A percentile compares a stretch with the other conserved stretches of the same genome.
Evolutionary conservation across 2,113 vertebrate genomes (phyloP).

Genomic region (Dunckerocampus dactyliophorus): DNA sequence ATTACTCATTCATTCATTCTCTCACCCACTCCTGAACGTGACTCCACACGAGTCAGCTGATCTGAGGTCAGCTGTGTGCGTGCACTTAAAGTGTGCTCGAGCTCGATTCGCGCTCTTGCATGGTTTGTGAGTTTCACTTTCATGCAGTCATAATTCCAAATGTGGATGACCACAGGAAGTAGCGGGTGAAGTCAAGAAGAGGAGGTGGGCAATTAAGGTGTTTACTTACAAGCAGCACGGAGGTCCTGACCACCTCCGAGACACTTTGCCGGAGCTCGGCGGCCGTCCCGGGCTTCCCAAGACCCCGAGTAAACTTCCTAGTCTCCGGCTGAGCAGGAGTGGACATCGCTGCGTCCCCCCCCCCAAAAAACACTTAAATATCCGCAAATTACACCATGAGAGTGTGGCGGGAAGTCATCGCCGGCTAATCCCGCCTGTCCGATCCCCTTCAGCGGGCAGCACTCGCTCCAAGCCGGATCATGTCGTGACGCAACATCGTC

Average conservation of each 20-base stretch:
- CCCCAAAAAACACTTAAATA: slow-evolving; percentile 19
- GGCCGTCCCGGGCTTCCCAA: slow-evolving; percentile 93
- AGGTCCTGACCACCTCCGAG: slow-evolving; percentile 91
- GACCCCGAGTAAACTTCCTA: slow-evolving; percentile 88
- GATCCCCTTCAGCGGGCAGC: slow-evolving; percentile 30
- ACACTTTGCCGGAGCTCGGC: slow-evolving; percentile 94
- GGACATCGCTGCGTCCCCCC: slow-evolving; percentile 50
- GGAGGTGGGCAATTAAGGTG: neutral
- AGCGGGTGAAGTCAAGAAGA: too few species aligned
- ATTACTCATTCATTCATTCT: neutral
- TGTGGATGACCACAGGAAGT: neutral
- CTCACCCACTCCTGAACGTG: neutral
- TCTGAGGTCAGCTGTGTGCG: slow-evolving; percentile 9
- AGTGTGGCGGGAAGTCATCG: slow-evolving; percentile 22
- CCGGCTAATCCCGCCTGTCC: slow-evolving; percentile 17
- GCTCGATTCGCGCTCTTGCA: neutral
- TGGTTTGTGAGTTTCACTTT: neutral
- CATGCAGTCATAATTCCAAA: neutral
- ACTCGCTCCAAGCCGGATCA: slow-evolving; percentile 38
- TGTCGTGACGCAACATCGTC: slow-evolving; percentile 22
- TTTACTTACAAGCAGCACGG: slow-evolving; percentile 86
- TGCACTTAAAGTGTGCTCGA: neutral
- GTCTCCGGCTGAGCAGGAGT: slow-evolving; percentile 78
- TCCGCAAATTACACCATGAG: slow-evolving; percentile 5
- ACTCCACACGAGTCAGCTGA: slow-evolving; percentile 17